Evolutionary conservation across 2,888 invertebrate genomes (phyloP).

Genomic region (Ashinkailepas kermadecensis): DNA sequence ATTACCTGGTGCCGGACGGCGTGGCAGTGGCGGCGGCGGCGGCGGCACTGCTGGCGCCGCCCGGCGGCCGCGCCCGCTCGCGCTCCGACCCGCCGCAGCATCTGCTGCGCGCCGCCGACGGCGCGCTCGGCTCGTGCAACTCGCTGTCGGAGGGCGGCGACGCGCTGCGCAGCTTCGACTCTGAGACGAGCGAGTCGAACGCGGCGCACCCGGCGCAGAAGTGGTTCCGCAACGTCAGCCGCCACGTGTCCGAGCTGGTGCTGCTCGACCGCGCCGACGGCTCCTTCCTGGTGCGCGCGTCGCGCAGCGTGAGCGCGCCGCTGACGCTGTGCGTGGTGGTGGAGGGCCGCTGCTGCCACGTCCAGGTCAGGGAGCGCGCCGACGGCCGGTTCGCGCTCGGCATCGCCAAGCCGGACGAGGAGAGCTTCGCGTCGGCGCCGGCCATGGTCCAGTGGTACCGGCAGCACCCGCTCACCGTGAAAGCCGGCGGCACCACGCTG

Average conservation of each 20-base stretch:
- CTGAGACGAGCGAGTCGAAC: background rate
- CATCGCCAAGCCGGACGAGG: background rate
- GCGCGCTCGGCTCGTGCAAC: background rate
- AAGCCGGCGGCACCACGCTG: background rate
- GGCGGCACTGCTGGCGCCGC: background rate
- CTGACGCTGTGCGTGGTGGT: background rate
- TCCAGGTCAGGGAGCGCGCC: background rate
- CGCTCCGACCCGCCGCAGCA: background rate
- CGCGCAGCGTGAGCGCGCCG: background rate
- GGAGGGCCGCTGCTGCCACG: background rate
- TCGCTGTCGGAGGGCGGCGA: background rate
- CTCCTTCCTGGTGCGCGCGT: background rate
- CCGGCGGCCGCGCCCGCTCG: background rate
- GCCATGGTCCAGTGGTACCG: background rate
- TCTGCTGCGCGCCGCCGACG: background rate
- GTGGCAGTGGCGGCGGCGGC: background rate
- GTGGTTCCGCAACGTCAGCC: background rate
- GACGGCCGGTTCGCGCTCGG: conserved; percentile 9
- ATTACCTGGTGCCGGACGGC: background rate
- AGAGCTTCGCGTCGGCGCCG: background rate
- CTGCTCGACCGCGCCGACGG: background rate
- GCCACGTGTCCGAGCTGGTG: background rate
- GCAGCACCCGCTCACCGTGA: background rate
- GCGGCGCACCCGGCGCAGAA: background rate
- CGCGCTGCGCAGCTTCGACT: background rate